Conservation (phyloP, 2,888 invertebrate genomes). For the Alitta virens region DNA sequence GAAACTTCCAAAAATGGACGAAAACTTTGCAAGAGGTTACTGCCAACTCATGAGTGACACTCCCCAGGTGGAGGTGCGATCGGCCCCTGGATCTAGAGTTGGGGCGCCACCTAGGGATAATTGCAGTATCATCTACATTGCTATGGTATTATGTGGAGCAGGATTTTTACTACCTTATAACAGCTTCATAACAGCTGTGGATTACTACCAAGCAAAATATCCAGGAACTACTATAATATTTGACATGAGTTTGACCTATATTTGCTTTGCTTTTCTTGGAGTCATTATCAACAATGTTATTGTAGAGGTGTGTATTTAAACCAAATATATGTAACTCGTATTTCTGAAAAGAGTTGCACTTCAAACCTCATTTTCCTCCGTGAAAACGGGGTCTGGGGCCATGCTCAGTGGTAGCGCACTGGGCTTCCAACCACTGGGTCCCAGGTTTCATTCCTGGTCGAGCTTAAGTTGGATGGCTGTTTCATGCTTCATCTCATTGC, state of each 20-base stretch:
- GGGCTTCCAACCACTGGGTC: no score
- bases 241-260: constrained; percentile 90
- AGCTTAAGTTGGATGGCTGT: no score
- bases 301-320: constrained; percentile 72
- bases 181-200: constrained; percentile 91
- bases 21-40: constrained; percentile 21
- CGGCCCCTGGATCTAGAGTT: not conserved
- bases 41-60: constrained; percentile 19
- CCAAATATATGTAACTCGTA: no score
- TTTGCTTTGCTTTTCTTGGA: constrained; percentile 83
- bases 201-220: constrained; percentile 72
- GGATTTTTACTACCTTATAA: constrained; percentile 90
- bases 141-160: constrained; percentile 79
- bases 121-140: constrained; percentile 71
- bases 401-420: no score
- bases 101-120: constrained; percentile 37
- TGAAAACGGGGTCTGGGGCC: no score
- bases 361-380: no score
- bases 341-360: no score
- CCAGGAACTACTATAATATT: constrained; percentile 83
- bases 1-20: constrained; percentile 23
- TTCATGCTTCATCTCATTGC: no score
- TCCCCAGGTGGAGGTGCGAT: constrained; percentile 5
- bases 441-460: no score
- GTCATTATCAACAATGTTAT: constrained; percentile 82